Base-by-base conservation (phyloP, 2,113 vertebrate species). In the Eolophus roseicapilla region DNA sequence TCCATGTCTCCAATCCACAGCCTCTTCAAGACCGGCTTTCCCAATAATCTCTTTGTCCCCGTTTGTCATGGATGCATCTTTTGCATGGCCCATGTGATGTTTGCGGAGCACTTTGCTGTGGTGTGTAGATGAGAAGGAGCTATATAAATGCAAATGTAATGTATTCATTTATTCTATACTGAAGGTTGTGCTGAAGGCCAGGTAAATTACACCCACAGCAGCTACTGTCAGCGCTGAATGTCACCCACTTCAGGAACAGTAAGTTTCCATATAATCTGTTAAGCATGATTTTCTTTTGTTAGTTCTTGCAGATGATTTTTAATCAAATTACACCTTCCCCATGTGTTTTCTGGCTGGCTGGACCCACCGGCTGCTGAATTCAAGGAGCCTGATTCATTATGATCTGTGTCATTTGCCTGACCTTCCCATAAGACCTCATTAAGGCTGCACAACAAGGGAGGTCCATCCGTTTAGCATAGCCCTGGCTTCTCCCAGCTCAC, bases 71-170 rank as follows among this genome's bases (percentile, higher is more conserved):
- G 68, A 78, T 7, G 3, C 27, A 46, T 69, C 60, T 81, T 89
- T 81, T 71, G 37, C 18, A 23, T 12, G 73, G 31, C 17, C 14
- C 53, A 43, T 3, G 11, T 74, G 79, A 77, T 83, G 55, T 91
- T 87, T 95, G 64, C 57, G 31, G 23, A 87, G 59, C 33, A 52
- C 18, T 67, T 88, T 79, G 44, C 74, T 47, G 41, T 47, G 74
- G 39, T n/a, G 16, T 63, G 75, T 44, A 33, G 81, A 88, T 62
- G 16, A 74, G 93, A 78, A 90, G 68, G n/a, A 93, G 77, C 68
- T 88, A 91, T 95, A 95, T 96, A 94, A 95, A 95, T 96, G 96
- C 86, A 93, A 92, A 96, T 93, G 39, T 27, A 76, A 86, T 83
- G 47, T 59, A 93, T 93, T 97, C 60, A 91, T 96, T 89, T 73